Evolutionary conservation across 64 coral and sea anemone species (phyloP).

Genomic region (Cladopsammia gracilis): DNA sequence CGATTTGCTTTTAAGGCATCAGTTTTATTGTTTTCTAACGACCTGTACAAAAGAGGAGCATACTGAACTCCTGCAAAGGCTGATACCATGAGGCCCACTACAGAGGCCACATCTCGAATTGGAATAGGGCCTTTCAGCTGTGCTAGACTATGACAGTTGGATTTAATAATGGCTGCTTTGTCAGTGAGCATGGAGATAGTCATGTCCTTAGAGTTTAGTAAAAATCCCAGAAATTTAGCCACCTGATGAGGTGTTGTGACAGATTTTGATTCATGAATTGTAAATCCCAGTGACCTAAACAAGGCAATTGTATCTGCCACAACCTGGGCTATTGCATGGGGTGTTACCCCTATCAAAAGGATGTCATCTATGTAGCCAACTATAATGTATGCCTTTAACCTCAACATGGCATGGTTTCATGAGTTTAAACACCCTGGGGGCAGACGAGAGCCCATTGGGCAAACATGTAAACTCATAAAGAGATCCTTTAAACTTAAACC

Average conservation of each 20-base stretch:
- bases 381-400: conserved; percentile 38
- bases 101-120: conserved; percentile 46
- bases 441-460: too few species aligned
- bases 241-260: conserved; percentile 26
- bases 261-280: conserved; percentile 56
- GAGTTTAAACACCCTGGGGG: too few species aligned
- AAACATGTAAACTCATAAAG: too few species aligned
- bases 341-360: conserved; percentile 3
- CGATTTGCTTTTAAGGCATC: background rate
- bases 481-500: too few species aligned
- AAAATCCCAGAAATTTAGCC: conserved; percentile 53
- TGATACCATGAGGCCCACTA: conserved; percentile 41
- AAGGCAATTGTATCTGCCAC: conserved; percentile 5
- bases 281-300: conserved; percentile 37
- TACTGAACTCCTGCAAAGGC: background rate
- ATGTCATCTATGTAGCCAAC: conserved; percentile 70
- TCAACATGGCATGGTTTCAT: background rate
- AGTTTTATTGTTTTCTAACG: background rate
- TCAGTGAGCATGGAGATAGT: conserved; percentile 43
- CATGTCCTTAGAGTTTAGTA: conserved; percentile 43
- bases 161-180: conserved; percentile 33
- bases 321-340: background rate
- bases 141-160: conserved; percentile 29
- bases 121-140: background rate
- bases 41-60: too few species aligned